phyloP scores from a whole-genome alignment of 2,888 invertebrate genomes.

The Venusia cambrica region DNA sequence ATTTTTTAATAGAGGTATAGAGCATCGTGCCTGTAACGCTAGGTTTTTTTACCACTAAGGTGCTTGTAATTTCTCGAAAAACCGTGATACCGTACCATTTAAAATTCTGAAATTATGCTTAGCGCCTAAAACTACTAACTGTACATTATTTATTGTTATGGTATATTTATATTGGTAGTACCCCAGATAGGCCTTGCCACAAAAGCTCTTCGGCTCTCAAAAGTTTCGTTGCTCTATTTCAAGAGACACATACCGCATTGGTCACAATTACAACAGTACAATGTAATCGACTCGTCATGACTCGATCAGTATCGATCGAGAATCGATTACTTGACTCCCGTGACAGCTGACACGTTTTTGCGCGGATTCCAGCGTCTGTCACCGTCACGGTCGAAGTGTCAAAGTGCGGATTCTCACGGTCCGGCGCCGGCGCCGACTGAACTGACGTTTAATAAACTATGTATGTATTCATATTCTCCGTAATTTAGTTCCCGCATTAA shows the following conservation, averaged over 20 bases:
- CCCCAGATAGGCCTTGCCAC: too few species aligned
- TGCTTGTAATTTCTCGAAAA: too few species aligned
- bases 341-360: slow-evolving; percentile 52
- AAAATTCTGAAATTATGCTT: too few species aligned
- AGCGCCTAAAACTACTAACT: too few species aligned
- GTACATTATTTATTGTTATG: too few species aligned
- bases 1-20: too few species aligned
- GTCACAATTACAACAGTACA: slow-evolving; percentile 28
- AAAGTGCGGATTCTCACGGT: slow-evolving; percentile 54
- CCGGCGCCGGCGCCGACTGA: slow-evolving; percentile 43
- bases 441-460: slow-evolving; percentile 9
- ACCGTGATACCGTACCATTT: too few species aligned
- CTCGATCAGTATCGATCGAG: slow-evolving; percentile 36
- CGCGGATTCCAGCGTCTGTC: slow-evolving; percentile 37
- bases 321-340: slow-evolving; percentile 69
- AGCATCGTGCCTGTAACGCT: too few species aligned
- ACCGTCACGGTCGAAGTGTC: slow-evolving; percentile 57
- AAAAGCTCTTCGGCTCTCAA: too few species aligned
- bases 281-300: slow-evolving; percentile 33
- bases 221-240: too few species aligned
- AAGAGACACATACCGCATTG: slow-evolving; percentile 28
- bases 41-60: too few species aligned
- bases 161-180: too few species aligned
- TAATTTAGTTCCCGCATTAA: background rate
- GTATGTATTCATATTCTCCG: slow-evolving; percentile 2